Conservation (phyloP, 2,888 invertebrate species). For the Drosophila pegasa region DNA sequence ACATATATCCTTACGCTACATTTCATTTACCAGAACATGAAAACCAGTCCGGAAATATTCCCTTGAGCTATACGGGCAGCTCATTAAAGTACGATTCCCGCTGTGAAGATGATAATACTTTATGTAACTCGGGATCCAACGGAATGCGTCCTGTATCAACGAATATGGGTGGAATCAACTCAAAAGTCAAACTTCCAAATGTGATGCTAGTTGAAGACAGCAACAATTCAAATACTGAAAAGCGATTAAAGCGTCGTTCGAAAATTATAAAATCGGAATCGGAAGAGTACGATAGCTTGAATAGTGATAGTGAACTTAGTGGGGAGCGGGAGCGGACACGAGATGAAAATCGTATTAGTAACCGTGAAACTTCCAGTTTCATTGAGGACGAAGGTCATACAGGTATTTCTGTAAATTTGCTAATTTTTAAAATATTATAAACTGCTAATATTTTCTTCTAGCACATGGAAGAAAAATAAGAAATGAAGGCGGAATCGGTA, state of each 20-base stretch:
- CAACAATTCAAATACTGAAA: slow-evolving; percentile 75
- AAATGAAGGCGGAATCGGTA: slow-evolving; percentile 79
- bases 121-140: slow-evolving; percentile 71
- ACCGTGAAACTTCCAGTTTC: slow-evolving; percentile 85
- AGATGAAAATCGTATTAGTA: slow-evolving; percentile 84
- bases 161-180: slow-evolving; percentile 51
- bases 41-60: slow-evolving; percentile 86
- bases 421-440: neutral
- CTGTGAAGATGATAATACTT: slow-evolving; percentile 74
- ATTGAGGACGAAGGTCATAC: slow-evolving; percentile 85
- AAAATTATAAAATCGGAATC: slow-evolving; percentile 87
- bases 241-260: slow-evolving; percentile 85
- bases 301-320: slow-evolving; percentile 86
- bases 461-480: slow-evolving; percentile 84
- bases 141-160: slow-evolving; percentile 72
- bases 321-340: slow-evolving; percentile 83
- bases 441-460: slow-evolving; percentile 10
- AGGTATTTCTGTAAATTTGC: slow-evolving; percentile 36
- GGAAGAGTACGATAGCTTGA: slow-evolving; percentile 87
- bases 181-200: slow-evolving; percentile 61
- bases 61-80: slow-evolving; percentile 81
- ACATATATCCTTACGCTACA: slow-evolving; percentile 88
- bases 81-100: slow-evolving; percentile 79
- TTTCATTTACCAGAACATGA: slow-evolving; percentile 87
- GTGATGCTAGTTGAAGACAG: slow-evolving; percentile 53